phyloP scores from a whole-genome alignment of 2,113 vertebrate genomes.

The Caranx ignobilis region DNA sequence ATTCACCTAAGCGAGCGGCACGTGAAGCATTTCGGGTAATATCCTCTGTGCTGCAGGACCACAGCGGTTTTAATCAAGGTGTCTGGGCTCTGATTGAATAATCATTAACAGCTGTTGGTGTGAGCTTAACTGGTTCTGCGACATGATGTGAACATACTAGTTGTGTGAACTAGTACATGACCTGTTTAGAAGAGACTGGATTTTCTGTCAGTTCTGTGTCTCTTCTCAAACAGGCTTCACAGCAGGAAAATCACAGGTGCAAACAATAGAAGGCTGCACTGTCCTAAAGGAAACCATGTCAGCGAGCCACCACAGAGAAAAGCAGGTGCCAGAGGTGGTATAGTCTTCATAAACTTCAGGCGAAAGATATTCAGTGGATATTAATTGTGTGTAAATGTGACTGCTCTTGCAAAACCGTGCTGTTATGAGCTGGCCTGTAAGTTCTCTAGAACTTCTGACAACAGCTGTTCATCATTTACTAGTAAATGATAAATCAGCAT shows the following conservation, averaged over 20 bases:
- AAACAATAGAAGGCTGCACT: not conserved
- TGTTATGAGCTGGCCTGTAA: not conserved
- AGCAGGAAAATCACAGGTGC: not conserved
- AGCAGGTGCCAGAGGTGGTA: not conserved
- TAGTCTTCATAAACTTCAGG: not conserved
- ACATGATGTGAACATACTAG: not conserved
- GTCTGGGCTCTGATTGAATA: constrained; percentile 22
- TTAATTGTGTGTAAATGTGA: not conserved
- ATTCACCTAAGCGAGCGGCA: not conserved
- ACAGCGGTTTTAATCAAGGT: constrained; percentile 27
- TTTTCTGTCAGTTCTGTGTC: not conserved
- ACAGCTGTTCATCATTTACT: no score
- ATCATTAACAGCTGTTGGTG: constrained; percentile 51
- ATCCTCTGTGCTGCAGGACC: constrained; percentile 8
- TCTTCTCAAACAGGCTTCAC: not conserved
- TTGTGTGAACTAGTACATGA: not conserved
- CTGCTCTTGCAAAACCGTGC: no score
- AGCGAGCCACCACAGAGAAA: not conserved
- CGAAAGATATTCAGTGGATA: not conserved
- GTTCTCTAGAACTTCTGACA: no score
- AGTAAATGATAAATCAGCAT: no score
- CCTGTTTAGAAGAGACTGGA: not conserved
- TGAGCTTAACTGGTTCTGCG: constrained; percentile 2
- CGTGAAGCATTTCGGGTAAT: constrained; percentile 9
- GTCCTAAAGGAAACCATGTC: not conserved